Evolutionary conservation across 1,140 invertebrate genomes (phyloP), one percentile per base, ranked within the genome.

Genomic region (Drosophila kurseongensis): DNA sequence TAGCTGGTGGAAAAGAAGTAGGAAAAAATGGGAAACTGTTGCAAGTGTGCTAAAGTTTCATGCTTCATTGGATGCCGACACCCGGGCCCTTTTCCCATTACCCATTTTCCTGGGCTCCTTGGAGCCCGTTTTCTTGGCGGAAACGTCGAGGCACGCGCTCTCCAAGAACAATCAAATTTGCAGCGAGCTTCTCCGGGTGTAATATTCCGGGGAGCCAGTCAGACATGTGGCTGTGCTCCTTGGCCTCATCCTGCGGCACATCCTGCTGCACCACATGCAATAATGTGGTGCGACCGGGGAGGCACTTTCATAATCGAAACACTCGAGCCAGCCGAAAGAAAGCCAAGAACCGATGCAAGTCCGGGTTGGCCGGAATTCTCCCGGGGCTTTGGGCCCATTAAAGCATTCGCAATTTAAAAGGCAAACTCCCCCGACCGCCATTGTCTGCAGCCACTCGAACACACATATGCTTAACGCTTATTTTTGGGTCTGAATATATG

Each of bases 1-100:
- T 74, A 51, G 78, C 78, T 74, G 68, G 68, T 59, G 55, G 32
- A 65, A 77, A 56, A 42, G 16, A 36, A 44, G 23, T 36, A 18
- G 9, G 4, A 59, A 63, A 63, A 47, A 67, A 68, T 52, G 67
- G 67, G 63, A 68, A 73, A 79, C 78, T 88, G 83, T 86, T 86
- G 83, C 84, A 86, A 88, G 84, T 89, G 83, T 66, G 84, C 83
- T 86, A 83, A 88, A 89, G 83, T 83, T 88, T 80, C 80, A 88
- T 89, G 83, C 84, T 89, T 88, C 84, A 88, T 89, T 89, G 84
- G 72, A 80, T 75, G 59, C 65, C 83, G 62, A 65, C 74, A 78
- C 63, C 62, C 56, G 60, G 38, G 57, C 36, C 72, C 44, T 32
- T 45, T 62, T 52, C 55, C 14, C 52, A 12, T 41, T 63, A 18